phyloP scores from a whole-genome alignment of 2,797 vertebrate genomes.

The Yasuhikotakia modesta region DNA sequence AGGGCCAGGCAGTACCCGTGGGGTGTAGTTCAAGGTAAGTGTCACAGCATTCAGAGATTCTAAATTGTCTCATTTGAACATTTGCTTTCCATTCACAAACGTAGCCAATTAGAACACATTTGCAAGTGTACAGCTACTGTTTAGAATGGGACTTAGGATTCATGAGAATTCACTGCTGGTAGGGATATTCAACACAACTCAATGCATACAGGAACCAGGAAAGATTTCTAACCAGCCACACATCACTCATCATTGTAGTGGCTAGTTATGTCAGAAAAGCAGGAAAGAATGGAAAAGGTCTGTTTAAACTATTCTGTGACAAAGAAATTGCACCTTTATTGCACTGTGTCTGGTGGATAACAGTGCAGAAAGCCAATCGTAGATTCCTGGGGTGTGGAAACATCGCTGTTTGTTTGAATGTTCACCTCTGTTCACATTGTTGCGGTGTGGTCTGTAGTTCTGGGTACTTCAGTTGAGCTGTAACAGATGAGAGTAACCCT shows the following conservation, averaged over 20 bases:
- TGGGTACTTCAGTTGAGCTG: neutral
- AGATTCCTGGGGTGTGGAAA: no score
- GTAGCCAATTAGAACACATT: no score
- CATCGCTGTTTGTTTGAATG: neutral
- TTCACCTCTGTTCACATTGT: neutral
- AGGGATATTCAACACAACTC: no score
- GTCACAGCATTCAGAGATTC: neutral
- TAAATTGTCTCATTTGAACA: neutral
- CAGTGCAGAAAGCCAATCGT: neutral
- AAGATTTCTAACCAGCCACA: no score
- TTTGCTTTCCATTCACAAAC: neutral
- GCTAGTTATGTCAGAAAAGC: no score
- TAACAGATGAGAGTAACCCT: neutral
- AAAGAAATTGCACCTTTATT: neutral
- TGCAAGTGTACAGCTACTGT: no score
- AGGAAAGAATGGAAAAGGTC: no score
- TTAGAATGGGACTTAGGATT: no score
- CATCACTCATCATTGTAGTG: no score
- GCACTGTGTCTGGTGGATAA: neutral
- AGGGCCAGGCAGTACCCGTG: slow-evolving; percentile 97
- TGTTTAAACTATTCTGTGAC: no score
- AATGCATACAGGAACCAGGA: no score
- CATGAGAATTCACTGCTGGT: no score
- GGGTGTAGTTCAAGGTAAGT: slow-evolving; percentile 98
- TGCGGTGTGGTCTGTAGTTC: neutral